These are phyloP conservation scores for Heliconius hermathena DNA, from an alignment of 1,140 invertebrate genomes.

Conservation along the genomic window DNA sequence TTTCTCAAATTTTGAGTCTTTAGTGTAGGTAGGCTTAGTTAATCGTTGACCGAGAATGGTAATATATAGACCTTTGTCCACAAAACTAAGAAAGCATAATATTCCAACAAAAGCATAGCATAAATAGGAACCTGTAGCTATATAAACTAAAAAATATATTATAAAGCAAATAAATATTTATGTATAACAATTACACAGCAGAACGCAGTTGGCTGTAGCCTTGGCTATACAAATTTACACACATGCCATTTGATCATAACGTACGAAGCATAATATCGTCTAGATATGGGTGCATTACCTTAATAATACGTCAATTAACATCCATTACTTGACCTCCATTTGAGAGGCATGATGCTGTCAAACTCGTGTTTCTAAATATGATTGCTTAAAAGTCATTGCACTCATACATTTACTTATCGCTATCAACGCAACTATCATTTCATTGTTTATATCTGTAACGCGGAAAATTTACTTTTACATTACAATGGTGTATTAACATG, in stretches of 20 bases:
- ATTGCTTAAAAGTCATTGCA: not conserved
- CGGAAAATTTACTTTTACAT: conserved; percentile 10
- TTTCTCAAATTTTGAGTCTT: too few relatives aligned
- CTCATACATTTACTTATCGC: not conserved
- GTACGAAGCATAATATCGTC: not conserved
- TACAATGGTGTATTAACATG: not conserved
- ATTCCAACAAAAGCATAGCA: too few relatives aligned
- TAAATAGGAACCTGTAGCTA: too few relatives aligned
- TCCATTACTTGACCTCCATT: conserved; percentile 4
- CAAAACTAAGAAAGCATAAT: too few relatives aligned
- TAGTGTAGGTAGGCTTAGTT: too few relatives aligned
- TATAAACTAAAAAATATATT: too few relatives aligned
- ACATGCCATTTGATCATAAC: not conserved
- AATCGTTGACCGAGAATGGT: too few relatives aligned
- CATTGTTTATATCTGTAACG: conserved; percentile 1
- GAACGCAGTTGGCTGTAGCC: not conserved
- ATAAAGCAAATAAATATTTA: too few relatives aligned
- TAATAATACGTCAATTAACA: not conserved
- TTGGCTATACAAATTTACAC: not conserved
- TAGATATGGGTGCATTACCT: not conserved
- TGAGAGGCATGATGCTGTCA: not conserved
- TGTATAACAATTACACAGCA: not conserved
- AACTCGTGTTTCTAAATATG: not conserved
- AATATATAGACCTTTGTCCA: too few relatives aligned
- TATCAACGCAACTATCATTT: not conserved